Percentiles rank a stretch among this genome's conserved stretches.
These are phyloP conservation scores for Hyperopisus bebe DNA, from an alignment of 2,113 vertebrate species.

Conservation along the genomic window DNA sequence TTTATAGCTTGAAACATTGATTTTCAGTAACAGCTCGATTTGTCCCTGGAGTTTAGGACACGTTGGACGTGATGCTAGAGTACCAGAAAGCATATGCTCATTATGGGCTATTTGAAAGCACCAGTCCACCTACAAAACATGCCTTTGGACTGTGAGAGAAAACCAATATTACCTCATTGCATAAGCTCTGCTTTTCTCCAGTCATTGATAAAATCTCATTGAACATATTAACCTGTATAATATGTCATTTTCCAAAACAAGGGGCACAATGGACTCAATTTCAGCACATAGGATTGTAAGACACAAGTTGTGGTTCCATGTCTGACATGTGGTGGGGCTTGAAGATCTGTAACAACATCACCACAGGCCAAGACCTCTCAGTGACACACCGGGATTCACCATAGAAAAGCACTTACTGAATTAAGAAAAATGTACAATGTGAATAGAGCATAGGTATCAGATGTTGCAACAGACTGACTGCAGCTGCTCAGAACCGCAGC, in stretches of 20 bases:
- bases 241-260: neutral
- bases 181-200: neutral
- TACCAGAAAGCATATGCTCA: neutral
- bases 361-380: neutral
- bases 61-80: neutral
- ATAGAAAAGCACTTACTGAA: constrained; percentile 1
- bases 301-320: neutral
- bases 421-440: neutral
- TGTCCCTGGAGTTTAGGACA: neutral
- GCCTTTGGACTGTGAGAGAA: neutral
- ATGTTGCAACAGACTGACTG: neutral
- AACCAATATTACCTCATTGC: neutral
- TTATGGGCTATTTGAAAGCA: neutral
- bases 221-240: neutral
- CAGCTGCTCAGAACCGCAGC: neutral
- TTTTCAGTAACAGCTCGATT: neutral
- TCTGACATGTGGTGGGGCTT: neutral
- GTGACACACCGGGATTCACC: neutral
- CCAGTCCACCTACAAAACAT: neutral
- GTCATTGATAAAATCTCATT: neutral
- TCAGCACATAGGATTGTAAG: neutral
- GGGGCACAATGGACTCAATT: neutral
- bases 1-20: neutral
- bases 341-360: neutral
- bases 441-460: neutral